Evolutionary conservation across 2,113 vertebrate genomes (phyloP).

Genomic region (Desmodus rotundus): DNA sequence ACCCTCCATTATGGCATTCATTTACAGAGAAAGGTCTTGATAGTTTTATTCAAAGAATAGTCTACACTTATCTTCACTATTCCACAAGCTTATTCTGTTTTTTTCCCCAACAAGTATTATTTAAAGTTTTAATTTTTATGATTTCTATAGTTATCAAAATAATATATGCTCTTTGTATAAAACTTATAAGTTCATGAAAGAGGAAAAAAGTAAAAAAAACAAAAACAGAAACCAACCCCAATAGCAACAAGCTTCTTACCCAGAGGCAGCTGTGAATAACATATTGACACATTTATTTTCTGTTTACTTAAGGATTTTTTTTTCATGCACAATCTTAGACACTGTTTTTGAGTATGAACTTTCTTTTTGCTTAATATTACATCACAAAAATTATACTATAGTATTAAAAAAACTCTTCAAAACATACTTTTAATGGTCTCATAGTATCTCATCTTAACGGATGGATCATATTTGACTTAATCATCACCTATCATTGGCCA

Average conservation of each 20-base stretch:
- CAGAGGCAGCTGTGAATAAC: not conserved
- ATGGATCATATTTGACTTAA: not conserved
- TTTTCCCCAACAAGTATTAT: not conserved
- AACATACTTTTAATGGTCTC: not conserved
- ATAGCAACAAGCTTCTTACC: not conserved
- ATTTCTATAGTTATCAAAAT: not conserved
- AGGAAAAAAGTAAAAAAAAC: not conserved
- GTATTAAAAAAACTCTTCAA: not conserved
- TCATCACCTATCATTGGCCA: not conserved
- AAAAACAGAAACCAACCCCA: not conserved
- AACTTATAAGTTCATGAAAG: not conserved
- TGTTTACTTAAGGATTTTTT: not conserved
- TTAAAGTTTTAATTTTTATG: not conserved
- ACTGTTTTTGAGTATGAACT: not conserved
- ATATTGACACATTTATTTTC: not conserved
- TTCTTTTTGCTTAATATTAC: not conserved
- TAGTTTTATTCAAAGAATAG: not conserved
- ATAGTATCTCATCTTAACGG: not conserved
- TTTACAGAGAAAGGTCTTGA: not conserved
- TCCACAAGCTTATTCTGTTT: not conserved
- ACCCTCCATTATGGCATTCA: not conserved
- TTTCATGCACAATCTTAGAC: not conserved
- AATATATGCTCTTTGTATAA: not conserved
- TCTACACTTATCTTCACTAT: not conserved
- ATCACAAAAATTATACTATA: not conserved